These are phyloP conservation scores for Sitophilus oryzae DNA, from an alignment of 1,140 invertebrate genomes.

Conservation along the genomic window DNA sequence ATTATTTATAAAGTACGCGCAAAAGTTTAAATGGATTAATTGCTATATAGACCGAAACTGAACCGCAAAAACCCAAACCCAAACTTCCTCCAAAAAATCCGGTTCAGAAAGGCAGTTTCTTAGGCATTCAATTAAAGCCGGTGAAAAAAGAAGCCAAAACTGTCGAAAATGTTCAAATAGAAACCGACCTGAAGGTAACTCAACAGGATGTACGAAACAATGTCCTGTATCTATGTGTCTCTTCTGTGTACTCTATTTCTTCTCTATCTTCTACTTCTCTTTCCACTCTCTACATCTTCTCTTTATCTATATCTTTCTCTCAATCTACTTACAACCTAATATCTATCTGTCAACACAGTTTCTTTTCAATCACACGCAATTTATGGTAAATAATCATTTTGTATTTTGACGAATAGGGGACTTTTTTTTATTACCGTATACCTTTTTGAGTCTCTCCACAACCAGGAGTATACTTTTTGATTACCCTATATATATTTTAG, in stretches of 20 bases:
- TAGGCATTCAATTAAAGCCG: slow-evolving; percentile 56
- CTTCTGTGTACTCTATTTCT: slow-evolving; percentile 8
- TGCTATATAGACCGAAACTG: slow-evolving; percentile 41
- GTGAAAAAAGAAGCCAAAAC: slow-evolving; percentile 48
- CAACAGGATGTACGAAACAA: neutral
- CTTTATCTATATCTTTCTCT: neutral
- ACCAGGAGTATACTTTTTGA: too few species aligned
- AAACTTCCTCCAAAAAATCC: slow-evolving; percentile 51
- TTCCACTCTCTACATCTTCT: slow-evolving; percentile 3
- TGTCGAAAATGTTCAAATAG: slow-evolving; percentile 36
- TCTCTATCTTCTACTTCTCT: slow-evolving; percentile 6
- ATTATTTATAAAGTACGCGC: neutral
- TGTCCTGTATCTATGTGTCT: slow-evolving; percentile 25
- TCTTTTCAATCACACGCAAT: too few species aligned
- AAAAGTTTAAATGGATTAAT: neutral
- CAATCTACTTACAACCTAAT: neutral
- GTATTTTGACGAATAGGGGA: too few species aligned
- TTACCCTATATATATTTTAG: too few species aligned
- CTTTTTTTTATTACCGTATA: too few species aligned
- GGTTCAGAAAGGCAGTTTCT: slow-evolving; percentile 53
- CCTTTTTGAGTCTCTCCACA: too few species aligned
- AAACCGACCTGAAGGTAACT: slow-evolving; percentile 41
- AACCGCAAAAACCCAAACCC: slow-evolving; percentile 47
- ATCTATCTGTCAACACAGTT: neutral
- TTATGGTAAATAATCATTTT: too few species aligned